Conservation (phyloP, 2,888 invertebrate species). For the Portevinia maculata region DNA sequence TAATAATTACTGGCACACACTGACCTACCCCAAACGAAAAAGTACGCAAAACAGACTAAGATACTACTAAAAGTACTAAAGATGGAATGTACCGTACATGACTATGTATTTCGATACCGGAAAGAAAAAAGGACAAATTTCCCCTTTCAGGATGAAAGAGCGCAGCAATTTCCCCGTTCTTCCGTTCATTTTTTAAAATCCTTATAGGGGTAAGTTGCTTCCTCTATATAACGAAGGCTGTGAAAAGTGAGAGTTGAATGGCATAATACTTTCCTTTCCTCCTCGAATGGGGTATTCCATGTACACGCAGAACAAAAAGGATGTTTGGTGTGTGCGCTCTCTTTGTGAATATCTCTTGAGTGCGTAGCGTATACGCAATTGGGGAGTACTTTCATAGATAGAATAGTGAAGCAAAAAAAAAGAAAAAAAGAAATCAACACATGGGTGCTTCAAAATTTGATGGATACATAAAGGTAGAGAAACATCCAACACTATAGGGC, state of each 20-base stretch:
- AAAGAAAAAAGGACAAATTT: slow-evolving; percentile 30
- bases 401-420: slow-evolving; percentile 4
- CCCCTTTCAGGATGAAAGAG: slow-evolving; percentile 35
- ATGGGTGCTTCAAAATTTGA: slow-evolving; percentile 67
- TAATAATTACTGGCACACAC: slow-evolving; percentile 4
- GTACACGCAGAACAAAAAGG: slow-evolving; percentile 32
- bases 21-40: slow-evolving; percentile 58
- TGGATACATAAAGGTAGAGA: slow-evolving; percentile 62
- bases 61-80: slow-evolving; percentile 15
- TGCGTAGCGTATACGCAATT: slow-evolving; percentile 67
- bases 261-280: slow-evolving; percentile 47
- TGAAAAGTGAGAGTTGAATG: slow-evolving; percentile 66
- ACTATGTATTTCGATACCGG: slow-evolving; percentile 12
- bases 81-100: background rate
- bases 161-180: slow-evolving; percentile 30
- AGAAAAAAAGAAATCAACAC: slow-evolving; percentile 69
- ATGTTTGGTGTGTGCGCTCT: slow-evolving; percentile 23
- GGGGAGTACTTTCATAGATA: slow-evolving; percentile 37
- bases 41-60: slow-evolving; percentile 33
- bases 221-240: slow-evolving; percentile 1
- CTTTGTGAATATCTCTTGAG: slow-evolving; percentile 56
- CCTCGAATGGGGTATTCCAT: slow-evolving; percentile 11
- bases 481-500: slow-evolving; percentile 38
- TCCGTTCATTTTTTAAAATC: slow-evolving; percentile 4
- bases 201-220: slow-evolving; percentile 20